Evolutionary conservation across 2,888 invertebrate species (phyloP), one percentile per base, ranked within the genome.

Genomic region (Lasius fuliginosus): DNA sequence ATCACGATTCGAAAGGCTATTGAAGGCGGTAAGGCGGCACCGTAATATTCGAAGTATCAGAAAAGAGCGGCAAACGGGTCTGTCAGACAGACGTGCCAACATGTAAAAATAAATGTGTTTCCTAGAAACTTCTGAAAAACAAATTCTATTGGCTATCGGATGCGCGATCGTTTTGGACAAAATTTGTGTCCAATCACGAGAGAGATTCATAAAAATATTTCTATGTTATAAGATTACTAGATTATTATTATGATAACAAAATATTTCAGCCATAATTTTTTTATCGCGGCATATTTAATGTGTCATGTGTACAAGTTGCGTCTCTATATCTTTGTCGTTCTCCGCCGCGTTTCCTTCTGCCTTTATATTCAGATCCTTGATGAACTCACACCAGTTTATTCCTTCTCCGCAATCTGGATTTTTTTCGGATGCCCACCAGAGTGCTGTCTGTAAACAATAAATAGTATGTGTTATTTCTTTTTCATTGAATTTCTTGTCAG

Each of bases 301-400:
- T n/a, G 3, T 11, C 56, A 18, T 18, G n/a, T 53, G 33, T 11
- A n/a, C n/a, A n/a, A 30, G 3, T 58, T 76, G 36, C 42, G 11
- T 42, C 9, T 83, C 46, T 12, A 11, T 4, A 3, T 6, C 40
- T 56, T 65, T 65, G 0, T 76, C 42, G 0, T 58, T 27, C 23
- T 49, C 30, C 8, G 30, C 8, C 12, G 15, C 27, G 8, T 67
- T 49, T 18, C 75, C 71, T 73, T 93, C 90, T 3, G 94, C 91
- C 82, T 95, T 94, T 85, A 96, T 93, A 87, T 95, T 92, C 58
- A 96, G 92, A 85, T 95, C 95, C 86, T 95, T 95, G 85, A 96
- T 94, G 85, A 96, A 96, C 36, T 92, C 94, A 81, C 95, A 95
- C 96, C 96, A 96, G 90, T 96, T 95, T 75, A 96, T 95, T 68